Conservation (phyloP, 2,797 vertebrate species). For the Sebastes iracundus region DNA sequence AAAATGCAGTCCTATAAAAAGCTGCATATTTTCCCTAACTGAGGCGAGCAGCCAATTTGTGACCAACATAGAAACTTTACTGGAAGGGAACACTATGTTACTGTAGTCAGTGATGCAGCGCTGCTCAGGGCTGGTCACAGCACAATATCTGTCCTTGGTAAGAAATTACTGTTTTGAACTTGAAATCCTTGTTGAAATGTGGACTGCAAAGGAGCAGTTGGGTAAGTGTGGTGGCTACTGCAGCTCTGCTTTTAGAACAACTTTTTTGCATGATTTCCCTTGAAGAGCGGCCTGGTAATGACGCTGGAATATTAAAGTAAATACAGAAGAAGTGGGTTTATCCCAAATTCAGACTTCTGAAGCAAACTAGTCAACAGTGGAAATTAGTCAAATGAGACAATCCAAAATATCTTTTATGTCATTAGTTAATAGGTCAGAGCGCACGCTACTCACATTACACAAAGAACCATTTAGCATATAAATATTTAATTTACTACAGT, state of each 20-base stretch:
- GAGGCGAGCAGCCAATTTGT: conserved; percentile 69
- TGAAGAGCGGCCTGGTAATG: not conserved
- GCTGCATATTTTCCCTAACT: conserved; percentile 60
- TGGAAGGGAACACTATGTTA: conserved; percentile 65
- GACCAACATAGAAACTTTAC: conserved; percentile 77
- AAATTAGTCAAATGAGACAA: not conserved
- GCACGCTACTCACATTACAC: not conserved
- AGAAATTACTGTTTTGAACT: conserved; percentile 57
- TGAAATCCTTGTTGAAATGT: conserved; percentile 36
- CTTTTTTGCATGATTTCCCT: not conserved
- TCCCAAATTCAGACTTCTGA: not conserved
- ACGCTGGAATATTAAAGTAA: conserved; percentile 13
- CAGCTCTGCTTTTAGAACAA: conserved; percentile 29
- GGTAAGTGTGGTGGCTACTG: conserved; percentile 31
- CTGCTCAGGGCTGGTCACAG: conserved; percentile 43
- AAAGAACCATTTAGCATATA: not conserved
- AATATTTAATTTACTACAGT: not conserved
- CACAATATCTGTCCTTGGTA: conserved; percentile 57
- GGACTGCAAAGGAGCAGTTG: conserved; percentile 46
- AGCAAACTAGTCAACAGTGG: not conserved
- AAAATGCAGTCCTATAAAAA: conserved; percentile 68
- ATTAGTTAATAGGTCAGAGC: not conserved
- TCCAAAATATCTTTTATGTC: not conserved
- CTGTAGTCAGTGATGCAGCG: conserved; percentile 56
- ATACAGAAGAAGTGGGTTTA: not conserved